These are phyloP conservation scores for Zapus hudsonius DNA, from an alignment of 2,113 vertebrate species.

Conservation along the genomic window DNA sequence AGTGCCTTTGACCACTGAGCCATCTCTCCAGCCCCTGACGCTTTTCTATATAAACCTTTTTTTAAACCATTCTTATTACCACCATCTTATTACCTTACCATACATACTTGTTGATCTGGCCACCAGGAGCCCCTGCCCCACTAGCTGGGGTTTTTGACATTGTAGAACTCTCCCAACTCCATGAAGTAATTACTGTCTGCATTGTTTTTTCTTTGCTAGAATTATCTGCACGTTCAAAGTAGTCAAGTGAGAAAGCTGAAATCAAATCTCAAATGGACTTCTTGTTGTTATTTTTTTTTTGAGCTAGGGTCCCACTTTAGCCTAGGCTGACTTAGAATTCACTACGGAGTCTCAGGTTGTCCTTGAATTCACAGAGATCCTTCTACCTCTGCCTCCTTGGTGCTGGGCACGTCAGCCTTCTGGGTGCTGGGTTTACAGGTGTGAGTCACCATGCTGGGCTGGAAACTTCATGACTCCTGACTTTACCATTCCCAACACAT, in stretches of 20 bases:
- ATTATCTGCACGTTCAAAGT: background rate
- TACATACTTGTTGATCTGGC: background rate
- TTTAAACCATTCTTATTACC: background rate
- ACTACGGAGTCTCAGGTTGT: too few relatives aligned
- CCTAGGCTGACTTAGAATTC: too few relatives aligned
- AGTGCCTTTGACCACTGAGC: too few relatives aligned
- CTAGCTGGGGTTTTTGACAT: background rate
- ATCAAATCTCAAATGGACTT: background rate
- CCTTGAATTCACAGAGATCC: too few relatives aligned
- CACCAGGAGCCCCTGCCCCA: accelerated
- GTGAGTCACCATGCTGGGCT: too few relatives aligned
- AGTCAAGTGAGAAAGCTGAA: background rate
- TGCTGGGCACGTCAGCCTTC: too few relatives aligned
- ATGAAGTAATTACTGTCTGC: background rate
- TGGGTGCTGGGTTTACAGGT: too few relatives aligned
- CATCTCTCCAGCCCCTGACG: too few relatives aligned
- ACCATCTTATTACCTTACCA: background rate
- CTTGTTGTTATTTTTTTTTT: background rate
- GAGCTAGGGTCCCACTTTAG: background rate
- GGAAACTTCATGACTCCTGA: background rate
- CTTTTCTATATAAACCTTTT: background rate
- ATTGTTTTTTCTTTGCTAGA: background rate
- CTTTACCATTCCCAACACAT: background rate
- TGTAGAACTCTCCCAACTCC: background rate
- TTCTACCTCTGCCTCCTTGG: too few relatives aligned